phyloP scores from a whole-genome alignment of 2,113 vertebrate genomes.

The Rattus rattus region DNA sequence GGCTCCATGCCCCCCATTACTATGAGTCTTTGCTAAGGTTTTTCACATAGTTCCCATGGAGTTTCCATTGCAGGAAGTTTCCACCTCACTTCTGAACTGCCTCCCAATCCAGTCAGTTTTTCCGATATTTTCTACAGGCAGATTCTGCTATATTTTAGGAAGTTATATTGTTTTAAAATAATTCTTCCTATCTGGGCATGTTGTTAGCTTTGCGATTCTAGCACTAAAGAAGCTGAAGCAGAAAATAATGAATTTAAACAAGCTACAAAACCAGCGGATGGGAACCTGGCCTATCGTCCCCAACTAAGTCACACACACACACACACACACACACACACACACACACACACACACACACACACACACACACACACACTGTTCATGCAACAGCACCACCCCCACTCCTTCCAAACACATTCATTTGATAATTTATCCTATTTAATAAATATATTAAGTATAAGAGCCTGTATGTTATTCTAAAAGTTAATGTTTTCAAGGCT shows the following conservation, averaged over 20 bases:
- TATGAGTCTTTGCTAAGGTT: not conserved
- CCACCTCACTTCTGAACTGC: not conserved
- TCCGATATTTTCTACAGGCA: not conserved
- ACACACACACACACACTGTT: not conserved
- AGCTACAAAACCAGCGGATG: not conserved
- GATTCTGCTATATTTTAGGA: not conserved
- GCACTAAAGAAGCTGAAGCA: not conserved
- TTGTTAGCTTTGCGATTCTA: not conserved
- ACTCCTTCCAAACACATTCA: not conserved
- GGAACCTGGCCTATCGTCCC: not conserved
- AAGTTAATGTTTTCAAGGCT: slow-evolving; percentile 1
- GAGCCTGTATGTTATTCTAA: not conserved
- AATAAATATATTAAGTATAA: not conserved
- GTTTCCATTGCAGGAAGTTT: not conserved
- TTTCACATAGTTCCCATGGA: not conserved
- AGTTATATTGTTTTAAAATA: not conserved
- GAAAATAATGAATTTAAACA: not conserved
- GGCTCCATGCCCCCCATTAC: not conserved
- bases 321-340: not conserved
- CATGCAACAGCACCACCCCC: no score
- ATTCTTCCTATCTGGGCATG: not conserved
- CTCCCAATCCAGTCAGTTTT: not conserved
- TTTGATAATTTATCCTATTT: not conserved
- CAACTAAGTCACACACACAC: not conserved
- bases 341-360: not conserved